Percentiles rank a stretch among this genome's conserved stretches.
phyloP scores from a whole-genome alignment of 2,797 vertebrate genomes.

The Calcarius lapponicus region DNA sequence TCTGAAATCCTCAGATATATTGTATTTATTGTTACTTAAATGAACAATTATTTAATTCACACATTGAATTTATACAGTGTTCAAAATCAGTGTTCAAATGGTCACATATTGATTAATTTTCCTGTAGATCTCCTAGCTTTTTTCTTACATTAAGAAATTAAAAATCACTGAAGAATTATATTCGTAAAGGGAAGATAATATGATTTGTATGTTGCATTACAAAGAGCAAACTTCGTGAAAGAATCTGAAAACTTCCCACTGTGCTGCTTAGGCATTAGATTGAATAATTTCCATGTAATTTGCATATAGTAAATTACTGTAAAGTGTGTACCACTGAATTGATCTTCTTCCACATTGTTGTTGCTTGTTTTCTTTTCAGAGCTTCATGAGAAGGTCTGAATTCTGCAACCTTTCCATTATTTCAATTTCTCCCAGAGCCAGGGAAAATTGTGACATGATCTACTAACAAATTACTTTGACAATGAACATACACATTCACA shows the following conservation, averaged over 20 bases:
- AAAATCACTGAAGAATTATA: neutral
- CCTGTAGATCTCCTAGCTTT: neutral
- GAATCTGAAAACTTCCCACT: neutral
- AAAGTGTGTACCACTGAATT: neutral
- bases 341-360: neutral
- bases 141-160: neutral
- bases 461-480: neutral
- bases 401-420: neutral
- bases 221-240: neutral
- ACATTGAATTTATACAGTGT: neutral
- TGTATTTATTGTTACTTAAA: neutral
- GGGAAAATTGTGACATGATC: neutral
- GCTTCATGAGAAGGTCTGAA: neutral
- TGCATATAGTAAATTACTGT: neutral
- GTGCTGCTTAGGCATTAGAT: neutral
- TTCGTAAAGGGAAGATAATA: neutral
- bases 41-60: neutral
- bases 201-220: neutral
- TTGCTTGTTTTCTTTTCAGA: neutral
- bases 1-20: neutral
- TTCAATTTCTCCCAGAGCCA: neutral
- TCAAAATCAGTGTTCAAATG: neutral
- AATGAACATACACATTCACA: neutral
- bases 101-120: neutral
- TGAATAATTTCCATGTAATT: neutral